Percentiles rank a stretch among this genome's conserved stretches.
Conservation (phyloP, 1,140 invertebrate genomes). For the Bombus affinis region DNA sequence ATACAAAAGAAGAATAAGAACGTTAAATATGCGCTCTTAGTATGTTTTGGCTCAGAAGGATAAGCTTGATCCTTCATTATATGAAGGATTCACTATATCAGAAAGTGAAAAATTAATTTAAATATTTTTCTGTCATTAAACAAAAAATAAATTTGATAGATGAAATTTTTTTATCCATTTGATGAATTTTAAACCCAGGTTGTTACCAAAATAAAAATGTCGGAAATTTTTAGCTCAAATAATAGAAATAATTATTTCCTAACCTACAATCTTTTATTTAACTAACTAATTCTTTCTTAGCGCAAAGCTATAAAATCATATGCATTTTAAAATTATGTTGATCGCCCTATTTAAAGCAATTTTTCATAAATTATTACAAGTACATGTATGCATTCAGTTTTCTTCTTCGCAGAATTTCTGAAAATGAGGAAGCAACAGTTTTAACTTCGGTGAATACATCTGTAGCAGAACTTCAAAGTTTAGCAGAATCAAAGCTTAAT, state of each 20-base stretch:
- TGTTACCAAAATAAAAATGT: not conserved
- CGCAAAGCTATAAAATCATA: too few species aligned
- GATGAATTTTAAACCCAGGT: not conserved
- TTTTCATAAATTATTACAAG: not conserved
- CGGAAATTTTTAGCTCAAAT: not conserved
- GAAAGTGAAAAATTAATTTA: not conserved
- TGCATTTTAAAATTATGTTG: too few species aligned
- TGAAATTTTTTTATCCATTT: not conserved
- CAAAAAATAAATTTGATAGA: not conserved
- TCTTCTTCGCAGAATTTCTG: slow-evolving; percentile 85
- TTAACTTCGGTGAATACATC: slow-evolving; percentile 86
- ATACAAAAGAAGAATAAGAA: not conserved
- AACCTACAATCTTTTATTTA: too few species aligned
- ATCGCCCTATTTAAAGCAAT: not conserved
- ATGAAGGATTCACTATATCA: too few species aligned
- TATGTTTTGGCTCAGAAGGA: not conserved
- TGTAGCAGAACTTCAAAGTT: slow-evolving; percentile 83
- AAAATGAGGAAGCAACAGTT: slow-evolving; percentile 84
- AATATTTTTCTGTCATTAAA: not conserved
- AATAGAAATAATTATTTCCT: not conserved
- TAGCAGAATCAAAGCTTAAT: slow-evolving; percentile 73
- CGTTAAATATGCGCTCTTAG: not conserved
- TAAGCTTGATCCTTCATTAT: too few species aligned
- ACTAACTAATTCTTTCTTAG: too few species aligned
- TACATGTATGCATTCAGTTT: not conserved